These are phyloP conservation scores for Cecropterus lyciades DNA, from an alignment of 1,140 invertebrate genomes.

Conservation along the genomic window DNA sequence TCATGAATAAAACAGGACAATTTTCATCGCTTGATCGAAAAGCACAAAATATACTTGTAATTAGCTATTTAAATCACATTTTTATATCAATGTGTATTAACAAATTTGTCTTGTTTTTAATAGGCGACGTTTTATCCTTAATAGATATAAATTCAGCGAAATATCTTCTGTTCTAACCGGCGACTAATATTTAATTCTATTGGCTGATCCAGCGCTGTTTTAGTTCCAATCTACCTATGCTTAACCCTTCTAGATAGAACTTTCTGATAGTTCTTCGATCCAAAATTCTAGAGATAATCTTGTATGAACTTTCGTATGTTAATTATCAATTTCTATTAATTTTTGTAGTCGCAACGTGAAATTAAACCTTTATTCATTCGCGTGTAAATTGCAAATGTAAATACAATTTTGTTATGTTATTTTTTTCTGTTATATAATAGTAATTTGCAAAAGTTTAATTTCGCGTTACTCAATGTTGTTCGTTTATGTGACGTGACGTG, in stretches of 20 bases:
- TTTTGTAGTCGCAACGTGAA: conserved; percentile 4
- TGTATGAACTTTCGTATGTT: conserved; percentile 3
- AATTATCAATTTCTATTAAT: background rate
- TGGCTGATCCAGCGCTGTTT: conserved; percentile 23
- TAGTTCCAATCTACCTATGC: conserved; percentile 12
- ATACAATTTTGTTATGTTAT: no score
- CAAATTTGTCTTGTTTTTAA: background rate
- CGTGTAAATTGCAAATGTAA: no score
- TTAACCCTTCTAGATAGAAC: conserved; percentile 22
- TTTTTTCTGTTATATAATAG: no score
- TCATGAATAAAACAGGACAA: no score
- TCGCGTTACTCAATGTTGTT: conserved; percentile 24
- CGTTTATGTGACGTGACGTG: conserved; percentile 22
- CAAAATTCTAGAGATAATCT: background rate
- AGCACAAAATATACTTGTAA: background rate
- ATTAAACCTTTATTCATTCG: conserved; percentile 3
- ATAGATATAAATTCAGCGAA: conserved; percentile 1
- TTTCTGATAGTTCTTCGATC: background rate
- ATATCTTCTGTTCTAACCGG: background rate
- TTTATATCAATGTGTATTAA: conserved; percentile 13
- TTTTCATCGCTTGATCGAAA: conserved; percentile 22
- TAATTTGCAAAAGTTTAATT: conserved; percentile 4
- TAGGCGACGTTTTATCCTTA: background rate
- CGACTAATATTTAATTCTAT: conserved; percentile 16
- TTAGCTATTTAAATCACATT: conserved; percentile 7